Evolutionary conservation across 2,888 invertebrate genomes (phyloP).

Genomic region (Asteroscopus sphinx): DNA sequence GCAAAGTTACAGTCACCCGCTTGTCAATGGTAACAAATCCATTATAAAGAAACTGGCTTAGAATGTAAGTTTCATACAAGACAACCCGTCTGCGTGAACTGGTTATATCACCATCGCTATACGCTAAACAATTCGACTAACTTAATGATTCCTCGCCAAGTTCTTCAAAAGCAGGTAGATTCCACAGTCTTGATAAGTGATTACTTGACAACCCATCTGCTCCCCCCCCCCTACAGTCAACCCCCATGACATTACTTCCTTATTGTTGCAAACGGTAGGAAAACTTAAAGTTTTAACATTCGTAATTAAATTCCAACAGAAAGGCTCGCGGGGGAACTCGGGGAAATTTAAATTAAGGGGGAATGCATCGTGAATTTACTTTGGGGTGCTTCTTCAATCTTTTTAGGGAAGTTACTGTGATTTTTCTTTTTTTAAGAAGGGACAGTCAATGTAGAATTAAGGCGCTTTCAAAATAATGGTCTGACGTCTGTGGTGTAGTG

Average conservation of each 20-base stretch:
- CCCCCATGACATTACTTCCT: slow-evolving; percentile 39
- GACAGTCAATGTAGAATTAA: background rate
- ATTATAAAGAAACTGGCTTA: too few relatives aligned
- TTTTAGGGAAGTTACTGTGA: background rate
- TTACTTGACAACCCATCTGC: slow-evolving; percentile 36
- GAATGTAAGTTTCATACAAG: too few relatives aligned
- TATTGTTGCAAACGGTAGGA: slow-evolving; percentile 31
- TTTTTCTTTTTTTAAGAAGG: background rate
- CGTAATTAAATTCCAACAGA: slow-evolving; percentile 60
- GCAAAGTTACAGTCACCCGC: too few relatives aligned
- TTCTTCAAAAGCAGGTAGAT: too few relatives aligned
- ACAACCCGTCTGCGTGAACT: too few relatives aligned
- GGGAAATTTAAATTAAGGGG: slow-evolving; percentile 57
- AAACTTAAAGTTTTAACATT: slow-evolving; percentile 55
- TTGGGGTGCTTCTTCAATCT: slow-evolving; percentile 12
- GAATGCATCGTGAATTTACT: slow-evolving; percentile 54
- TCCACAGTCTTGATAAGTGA: too few relatives aligned
- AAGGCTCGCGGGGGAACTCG: slow-evolving; percentile 27
- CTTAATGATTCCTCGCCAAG: too few relatives aligned
- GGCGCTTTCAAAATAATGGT: too few relatives aligned
- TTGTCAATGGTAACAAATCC: too few relatives aligned
- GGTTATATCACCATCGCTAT: too few relatives aligned
- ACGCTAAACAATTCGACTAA: too few relatives aligned
- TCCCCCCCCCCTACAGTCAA: slow-evolving; percentile 2
- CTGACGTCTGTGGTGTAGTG: too few relatives aligned